Base-by-base conservation (phyloP, 2,113 vertebrate genomes). In the Andinoacara biseriatus region DNA sequence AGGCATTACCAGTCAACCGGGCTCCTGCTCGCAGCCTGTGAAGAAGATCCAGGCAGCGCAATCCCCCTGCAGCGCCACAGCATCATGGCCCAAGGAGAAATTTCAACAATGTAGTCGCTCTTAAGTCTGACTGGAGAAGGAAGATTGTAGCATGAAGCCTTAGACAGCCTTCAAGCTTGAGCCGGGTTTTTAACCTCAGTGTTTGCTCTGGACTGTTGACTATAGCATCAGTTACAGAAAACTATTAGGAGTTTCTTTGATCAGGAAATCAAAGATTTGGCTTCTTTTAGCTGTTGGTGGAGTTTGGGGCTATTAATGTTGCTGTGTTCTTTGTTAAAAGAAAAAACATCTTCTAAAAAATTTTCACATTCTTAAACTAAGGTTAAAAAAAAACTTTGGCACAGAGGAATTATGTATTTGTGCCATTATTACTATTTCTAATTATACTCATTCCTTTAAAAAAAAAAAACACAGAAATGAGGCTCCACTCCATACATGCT, bases 1-100 rank as follows among this genome's bases (percentile, higher is more conserved):
- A 92, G 94, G 92, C 91, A 94, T 95, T 95, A 95, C 83, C 93
- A 91, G 90, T 94, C 91, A 90, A 93, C 90, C 89, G 59, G 93
- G 87, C 90, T 92, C 84, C 91, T 84, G 86, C 91, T 88, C 91
- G 87, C 81, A 77, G 85, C 91, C 90, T 91, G 92, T 91, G 89
- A 94, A 91, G 91, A 89, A 83, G 93, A 93, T 91, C 87, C 93
- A 93, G 91, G 86, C 87, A 69, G 77, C 72, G 22, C 22, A 5
- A 58, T 85, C 60, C 83, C 83, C 90, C 91, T 13, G 46, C 89
- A 62, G 86, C 20, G 79, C 59, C 29, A 20, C 88, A 22, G 63
- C 54, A 22, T 84, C 20, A 72, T 43, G 20, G 58, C 69, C 78
- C 81, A 69, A 84, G 83, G 80, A 91, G 88, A 86, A 69, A 67